Base-by-base conservation (phyloP, 35 echinoderm and acorn worm genomes). In the Heliocidaris erythrogramma region DNA sequence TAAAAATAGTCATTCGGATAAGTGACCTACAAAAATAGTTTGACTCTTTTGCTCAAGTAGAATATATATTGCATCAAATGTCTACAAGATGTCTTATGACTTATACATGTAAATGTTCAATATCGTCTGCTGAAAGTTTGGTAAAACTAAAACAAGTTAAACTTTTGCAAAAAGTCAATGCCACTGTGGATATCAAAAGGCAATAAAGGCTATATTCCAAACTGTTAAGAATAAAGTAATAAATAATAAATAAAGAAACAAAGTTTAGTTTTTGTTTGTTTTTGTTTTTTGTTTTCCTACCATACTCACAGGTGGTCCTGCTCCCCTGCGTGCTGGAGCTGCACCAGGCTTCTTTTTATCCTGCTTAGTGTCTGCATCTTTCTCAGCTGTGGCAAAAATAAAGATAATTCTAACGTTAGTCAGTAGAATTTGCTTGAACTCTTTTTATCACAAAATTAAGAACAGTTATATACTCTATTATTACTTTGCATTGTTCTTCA, bases 321-420 rank as follows among this genome's bases (percentile, higher is more conserved):
- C 94, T 95, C 47, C 48, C 86, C 60, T 95, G 47, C 49, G 85
- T 4, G 48, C 49, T 30, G 85, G 48, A 30, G 86, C 47, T 18
- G 48, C 84, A 42, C 85, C 86, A 61, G 24, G 29, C 87, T 93
- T 85, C 85, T 47, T 90, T 53, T 92, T 92, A 32, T 92, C 91
- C 59, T 92, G 91, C 50, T 92, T 92, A 4, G 91, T 30, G 13
- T 92, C 91, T 17, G 91, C 91, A 92, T 92, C 91, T 92, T 92
- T 92, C 87, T 89, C 87, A 17, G 87, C 87, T 89, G 87, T 48
- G 3, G 29, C 27, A n/a, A 78, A 78, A 60, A 60, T 6, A 60
- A 60, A 13, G 52, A 12, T 42, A 0, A 42, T 42, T 42, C 35
- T 42, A n/a, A n/a, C n/a, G n/a, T n/a, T n/a, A 42, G 35, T 42